Base-by-base conservation (phyloP, 2,888 invertebrate genomes). In the Trilocha varians region DNA sequence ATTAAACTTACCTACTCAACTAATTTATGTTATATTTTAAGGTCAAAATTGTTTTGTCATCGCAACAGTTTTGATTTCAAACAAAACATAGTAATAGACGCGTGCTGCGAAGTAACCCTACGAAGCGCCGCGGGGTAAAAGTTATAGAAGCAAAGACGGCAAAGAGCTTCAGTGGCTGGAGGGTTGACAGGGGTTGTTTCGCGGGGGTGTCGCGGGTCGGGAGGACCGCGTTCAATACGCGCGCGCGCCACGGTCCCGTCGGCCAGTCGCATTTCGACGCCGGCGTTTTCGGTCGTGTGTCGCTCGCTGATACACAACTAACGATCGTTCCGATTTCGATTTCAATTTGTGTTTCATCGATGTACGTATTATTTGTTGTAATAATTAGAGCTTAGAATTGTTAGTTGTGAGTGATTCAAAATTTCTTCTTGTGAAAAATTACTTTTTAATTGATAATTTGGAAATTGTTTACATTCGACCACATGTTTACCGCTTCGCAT, bases 191-290 rank as follows among this genome's bases (percentile, higher is more conserved):
- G 71, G 76, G 73, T 70, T 69, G 69, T 55, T 57, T 53, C 50
- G 72, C 68, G 73, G 68, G 78, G 74, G 74, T 62, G 73, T 67
- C 55, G 63, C 66, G 71, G 70, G 64, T 52, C 65, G 68, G 70
- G 70, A 70, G 71, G 66, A 62, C 65, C 53, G 65, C 80, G 82
- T 66, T 83, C 83, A 70, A 84, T 83, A 82, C 79, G 80, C 83
- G 83, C 83, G 79, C 83, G 85, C 84, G 79, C 80, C 61, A 61
- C 61, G 58, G 59, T 57, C 55, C 53, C 45, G 53, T 50, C 58
- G 50, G 57, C 59, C 76, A 83, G 82, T 84, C 80, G 78, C 76
- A 67, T 72, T 77, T 71, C 62, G 75, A 69, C 75, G 67, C 67
- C 66, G 68, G 57, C 61, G 65, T 56, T 74, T 45, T 45, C 59